Percentiles rank a stretch among this genome's conserved stretches.
Conservation (phyloP, 2,797 vertebrate species). For the Alosa sapidissima region DNA sequence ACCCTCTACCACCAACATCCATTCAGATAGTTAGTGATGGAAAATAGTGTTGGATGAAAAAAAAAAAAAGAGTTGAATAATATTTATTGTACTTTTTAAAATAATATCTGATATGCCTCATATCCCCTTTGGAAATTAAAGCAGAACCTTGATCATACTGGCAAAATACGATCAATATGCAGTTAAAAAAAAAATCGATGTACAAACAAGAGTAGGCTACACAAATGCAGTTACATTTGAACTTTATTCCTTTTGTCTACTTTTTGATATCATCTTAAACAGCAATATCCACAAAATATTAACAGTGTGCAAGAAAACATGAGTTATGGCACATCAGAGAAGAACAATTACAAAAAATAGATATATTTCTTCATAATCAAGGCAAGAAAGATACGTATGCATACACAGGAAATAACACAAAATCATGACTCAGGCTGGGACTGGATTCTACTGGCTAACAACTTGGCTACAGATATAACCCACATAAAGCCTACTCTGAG, state of each 20-base stretch:
- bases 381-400: slow-evolving; percentile 78
- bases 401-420: slow-evolving; percentile 75
- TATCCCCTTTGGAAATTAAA: background rate
- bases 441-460: slow-evolving; percentile 58
- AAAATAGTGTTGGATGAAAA: background rate
- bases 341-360: slow-evolving; percentile 82
- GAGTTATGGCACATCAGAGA: slow-evolving; percentile 80
- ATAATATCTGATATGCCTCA: background rate
- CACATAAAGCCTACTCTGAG: slow-evolving; percentile 56
- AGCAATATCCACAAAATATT: slow-evolving; percentile 87
- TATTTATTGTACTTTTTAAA: background rate
- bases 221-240: slow-evolving; percentile 42
- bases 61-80: background rate
- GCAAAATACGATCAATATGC: background rate
- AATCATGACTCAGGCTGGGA: slow-evolving; percentile 65
- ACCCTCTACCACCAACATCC: background rate
- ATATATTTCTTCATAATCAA: slow-evolving; percentile 79
- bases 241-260: slow-evolving; percentile 67
- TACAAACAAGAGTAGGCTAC: background rate
- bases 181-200: background rate
- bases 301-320: slow-evolving; percentile 82
- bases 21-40: background rate
- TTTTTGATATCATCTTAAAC: slow-evolving; percentile 74
- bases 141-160: background rate
- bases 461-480: slow-evolving; percentile 59